phyloP scores from a whole-genome alignment of 2,113 vertebrate species.

The Dasyprocta punctata region DNA sequence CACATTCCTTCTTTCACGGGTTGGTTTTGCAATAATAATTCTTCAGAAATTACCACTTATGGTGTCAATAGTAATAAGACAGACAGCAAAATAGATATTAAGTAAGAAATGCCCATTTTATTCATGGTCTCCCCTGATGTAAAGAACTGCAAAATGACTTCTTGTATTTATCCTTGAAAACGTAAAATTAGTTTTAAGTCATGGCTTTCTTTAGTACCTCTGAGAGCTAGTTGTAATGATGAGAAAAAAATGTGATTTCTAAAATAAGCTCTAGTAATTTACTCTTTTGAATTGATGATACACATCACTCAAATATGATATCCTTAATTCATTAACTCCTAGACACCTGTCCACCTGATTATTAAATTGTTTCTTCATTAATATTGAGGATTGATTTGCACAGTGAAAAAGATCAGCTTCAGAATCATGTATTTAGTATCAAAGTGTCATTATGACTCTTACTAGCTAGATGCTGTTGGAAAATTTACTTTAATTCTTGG shows the following conservation, averaged over 20 bases:
- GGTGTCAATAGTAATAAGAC: background rate
- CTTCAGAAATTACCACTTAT: background rate
- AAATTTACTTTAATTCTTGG: background rate
- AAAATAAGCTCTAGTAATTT: background rate
- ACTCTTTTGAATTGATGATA: background rate
- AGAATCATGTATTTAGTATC: background rate
- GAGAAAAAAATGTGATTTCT: background rate
- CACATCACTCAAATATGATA: background rate
- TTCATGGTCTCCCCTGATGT: background rate
- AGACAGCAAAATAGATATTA: background rate
- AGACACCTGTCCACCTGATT: background rate
- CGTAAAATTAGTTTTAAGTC: background rate
- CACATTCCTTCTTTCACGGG: background rate
- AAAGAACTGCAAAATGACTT: background rate
- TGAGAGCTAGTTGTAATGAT: background rate
- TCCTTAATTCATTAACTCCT: background rate
- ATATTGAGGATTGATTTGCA: background rate
- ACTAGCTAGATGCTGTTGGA: background rate
- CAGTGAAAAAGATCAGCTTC: background rate
- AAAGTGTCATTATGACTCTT: background rate
- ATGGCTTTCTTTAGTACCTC: background rate
- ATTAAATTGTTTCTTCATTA: background rate
- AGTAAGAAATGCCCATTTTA: background rate
- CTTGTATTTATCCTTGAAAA: constrained; percentile 9
- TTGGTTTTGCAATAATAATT: background rate